Conservation (phyloP, 2,797 vertebrate species). For the Crypturellus tataupa region DNA sequence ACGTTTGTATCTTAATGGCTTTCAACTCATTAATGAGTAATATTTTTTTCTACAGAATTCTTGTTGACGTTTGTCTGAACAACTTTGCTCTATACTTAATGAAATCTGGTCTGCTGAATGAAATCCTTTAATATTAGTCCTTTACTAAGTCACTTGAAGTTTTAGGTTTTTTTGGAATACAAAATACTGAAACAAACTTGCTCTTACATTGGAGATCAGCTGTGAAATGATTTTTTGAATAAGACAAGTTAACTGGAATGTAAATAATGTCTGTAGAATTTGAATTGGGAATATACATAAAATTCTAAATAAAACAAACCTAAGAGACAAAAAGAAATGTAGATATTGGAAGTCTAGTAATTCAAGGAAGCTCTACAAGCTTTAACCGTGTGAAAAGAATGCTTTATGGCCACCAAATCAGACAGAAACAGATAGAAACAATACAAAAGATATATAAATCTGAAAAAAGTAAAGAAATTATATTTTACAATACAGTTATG, state of each 20-base stretch:
- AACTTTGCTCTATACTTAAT: constrained; percentile 18
- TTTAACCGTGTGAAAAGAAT: neutral
- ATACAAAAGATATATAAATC: neutral
- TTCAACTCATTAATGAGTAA: constrained; percentile 33
- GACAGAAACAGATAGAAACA: neutral
- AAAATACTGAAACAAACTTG: neutral
- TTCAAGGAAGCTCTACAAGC: neutral
- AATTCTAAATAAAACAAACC: neutral
- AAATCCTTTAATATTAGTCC: constrained; percentile 37
- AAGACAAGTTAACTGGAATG: neutral
- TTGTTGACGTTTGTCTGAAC: constrained; percentile 30
- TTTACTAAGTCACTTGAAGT: constrained; percentile 11
- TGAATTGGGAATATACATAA: neutral
- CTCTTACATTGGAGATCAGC: neutral
- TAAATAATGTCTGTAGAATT: neutral
- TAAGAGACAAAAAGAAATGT: neutral
- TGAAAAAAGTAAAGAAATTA: neutral
- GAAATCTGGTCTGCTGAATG: constrained; percentile 17
- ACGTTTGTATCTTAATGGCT: constrained; percentile 4
- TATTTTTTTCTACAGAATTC: constrained; percentile 39
- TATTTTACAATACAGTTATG: neutral
- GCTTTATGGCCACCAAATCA: neutral
- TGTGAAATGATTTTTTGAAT: neutral
- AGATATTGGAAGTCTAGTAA: neutral
- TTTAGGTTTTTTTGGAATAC: constrained; percentile 1